Base-by-base conservation (phyloP, 2,888 invertebrate species). In the Loripinus fragilis region DNA sequence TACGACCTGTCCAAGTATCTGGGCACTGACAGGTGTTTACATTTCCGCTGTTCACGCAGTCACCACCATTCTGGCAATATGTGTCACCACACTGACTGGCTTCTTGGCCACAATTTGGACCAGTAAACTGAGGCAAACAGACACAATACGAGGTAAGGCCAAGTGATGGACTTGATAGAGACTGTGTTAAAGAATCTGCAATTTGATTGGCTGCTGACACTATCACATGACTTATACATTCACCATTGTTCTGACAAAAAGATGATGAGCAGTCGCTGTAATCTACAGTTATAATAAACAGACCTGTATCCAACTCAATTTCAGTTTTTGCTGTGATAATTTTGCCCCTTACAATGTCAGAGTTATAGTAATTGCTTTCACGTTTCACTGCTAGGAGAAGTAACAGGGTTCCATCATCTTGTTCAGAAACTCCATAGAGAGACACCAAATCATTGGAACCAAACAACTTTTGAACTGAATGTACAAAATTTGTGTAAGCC, bases 81-180 rank as follows among this genome's bases (percentile, higher is more conserved):
- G 96, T 97, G 0, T 97, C 97, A 33, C 96, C 95, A 91, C 98
- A 98, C 76, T 91, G 91, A 66, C 89, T 84, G 20, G 91, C 87
- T 55, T 87, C 89, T 0, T 76, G 55, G 25, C 86, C 85, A 76
- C 92, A 92, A 60, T 83, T 86, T 45, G 73, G 76, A 33, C 99
- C 98, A 17, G 97, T 95, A 93, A 97, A 98, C 0, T 98, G 98
- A 1, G 97, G 97, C 1, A 97, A 95, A 92, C 98, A 99, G 0
- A 97, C 94, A 90, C 98, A 99, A 2, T 94, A 95, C 92, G 96
- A 96, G 85, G 96, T 96, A 91, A 97, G 96, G 12, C 95, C 95
- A 0, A 98, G 95, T 55, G 95, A 94, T 0, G 98, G 97, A 0
- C 97, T 96, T 28, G 98, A 97, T 66, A 98, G 95, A 42, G 98